Conservation (phyloP, 2,113 vertebrate species). For the Tylochromis polylepis region DNA sequence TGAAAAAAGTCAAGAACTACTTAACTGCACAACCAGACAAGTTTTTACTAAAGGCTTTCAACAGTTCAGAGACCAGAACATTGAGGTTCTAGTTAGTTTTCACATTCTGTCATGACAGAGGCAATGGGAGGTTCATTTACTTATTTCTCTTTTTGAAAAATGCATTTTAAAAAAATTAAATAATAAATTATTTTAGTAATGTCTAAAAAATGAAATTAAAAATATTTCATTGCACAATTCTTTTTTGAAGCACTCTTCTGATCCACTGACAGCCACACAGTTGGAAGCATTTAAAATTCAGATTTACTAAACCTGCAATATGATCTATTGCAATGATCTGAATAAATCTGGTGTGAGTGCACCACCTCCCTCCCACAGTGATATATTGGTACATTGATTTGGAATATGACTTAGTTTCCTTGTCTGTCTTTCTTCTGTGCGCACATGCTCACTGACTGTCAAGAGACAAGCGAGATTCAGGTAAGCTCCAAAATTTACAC, state of each 20-base stretch:
- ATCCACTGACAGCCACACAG: not conserved
- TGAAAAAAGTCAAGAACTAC: not conserved
- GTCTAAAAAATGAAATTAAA: not conserved
- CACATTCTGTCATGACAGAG: not conserved
- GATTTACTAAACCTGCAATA: constrained; percentile 36
- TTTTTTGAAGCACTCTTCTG: not conserved
- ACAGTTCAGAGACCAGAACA: not conserved
- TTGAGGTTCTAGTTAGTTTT: not conserved
- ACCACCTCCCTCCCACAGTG: not conserved
- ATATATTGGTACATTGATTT: not conserved
- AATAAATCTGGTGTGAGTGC: constrained; percentile 7
- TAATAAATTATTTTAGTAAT: not conserved
- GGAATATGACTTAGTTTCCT: constrained; percentile 8
- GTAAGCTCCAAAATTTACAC: constrained; percentile 19
- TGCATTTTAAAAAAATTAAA: not conserved
- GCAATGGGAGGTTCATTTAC: not conserved
- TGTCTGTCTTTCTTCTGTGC: not conserved
- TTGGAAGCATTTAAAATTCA: constrained; percentile 22
- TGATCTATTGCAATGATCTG: constrained; percentile 32
- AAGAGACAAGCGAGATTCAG: not conserved
- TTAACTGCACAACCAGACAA: not conserved
- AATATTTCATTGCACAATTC: not conserved
- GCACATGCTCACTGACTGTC: not conserved
- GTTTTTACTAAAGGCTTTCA: not conserved
- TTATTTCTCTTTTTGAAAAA: not conserved